Evolutionary conservation across 2,888 invertebrate species (phyloP), one percentile per base, ranked within the genome.

Genomic region (Teinopalpus imperialis): DNA sequence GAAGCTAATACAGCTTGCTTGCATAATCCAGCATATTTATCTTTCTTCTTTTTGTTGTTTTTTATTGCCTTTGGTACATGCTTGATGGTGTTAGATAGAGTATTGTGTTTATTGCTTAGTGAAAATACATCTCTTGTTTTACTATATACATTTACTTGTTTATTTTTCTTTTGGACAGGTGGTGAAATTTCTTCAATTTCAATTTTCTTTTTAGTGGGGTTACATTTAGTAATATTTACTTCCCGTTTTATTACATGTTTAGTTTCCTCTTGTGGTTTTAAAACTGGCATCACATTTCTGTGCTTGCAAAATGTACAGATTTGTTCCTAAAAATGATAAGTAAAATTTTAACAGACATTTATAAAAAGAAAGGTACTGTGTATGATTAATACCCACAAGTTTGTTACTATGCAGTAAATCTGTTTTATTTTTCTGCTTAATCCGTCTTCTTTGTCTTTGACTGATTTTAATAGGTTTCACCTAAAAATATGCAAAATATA

Each of bases 21-120:
- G 50, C 83, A 83, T 3, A 88, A 57, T 1, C 87, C 87, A 12
- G 87, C 88, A 77, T 74, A 87, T 50, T 80, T 87, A 31, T 83
- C 85, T 49, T 86, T 88, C 57, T 70, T 86, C 61, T 67, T 83
- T 62, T 86, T 88, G 57, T 74, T 83, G 48, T 85, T 87, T 46
- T 79, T 82, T 41, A 83, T 79, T 13, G 74, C 56, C 63, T 78
- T 82, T n/a, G 68, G 56, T 30, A 59, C 43, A 29, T 59, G 58
- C 45, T 74, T 76, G 1, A 62, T 52, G 14, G 52, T 34, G 47
- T 53, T 67, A 9, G 57, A 35, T 3, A 86, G 30, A 10, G 52
- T 66, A 59, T 86, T 87, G 9, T 69, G 69, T 20, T 78, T 69
- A 56, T 81, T 81, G 21, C 66, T 65, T 27, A 87, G 53, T 13